phyloP scores from a whole-genome alignment of 2,113 vertebrate genomes.

The Psittacula cyanocephala region DNA sequence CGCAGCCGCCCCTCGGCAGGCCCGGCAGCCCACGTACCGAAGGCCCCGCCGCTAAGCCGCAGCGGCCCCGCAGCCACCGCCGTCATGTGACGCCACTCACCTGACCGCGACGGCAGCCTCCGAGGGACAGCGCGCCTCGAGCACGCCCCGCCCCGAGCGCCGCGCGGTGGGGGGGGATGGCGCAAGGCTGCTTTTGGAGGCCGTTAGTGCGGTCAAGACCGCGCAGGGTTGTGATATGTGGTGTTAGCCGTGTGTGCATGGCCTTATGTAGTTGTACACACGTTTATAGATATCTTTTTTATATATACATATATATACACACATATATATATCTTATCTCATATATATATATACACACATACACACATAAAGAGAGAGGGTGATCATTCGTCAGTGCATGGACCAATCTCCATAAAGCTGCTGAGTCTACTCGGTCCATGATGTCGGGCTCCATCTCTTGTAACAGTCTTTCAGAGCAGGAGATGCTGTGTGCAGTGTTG shows the following conservation, averaged over 20 bases:
- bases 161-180: too few species aligned
- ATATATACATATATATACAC: neutral
- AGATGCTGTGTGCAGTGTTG: too few species aligned
- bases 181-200: fast-evolving
- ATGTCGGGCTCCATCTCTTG: too few species aligned
- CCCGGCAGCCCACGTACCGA: neutral
- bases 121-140: neutral
- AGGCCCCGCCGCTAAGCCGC: neutral
- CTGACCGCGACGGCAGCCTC: constrained; percentile 25
- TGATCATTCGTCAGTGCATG: too few species aligned
- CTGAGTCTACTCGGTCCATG: too few species aligned
- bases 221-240: fast-evolving
- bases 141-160: neutral
- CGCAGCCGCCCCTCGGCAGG: neutral
- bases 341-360: too few species aligned
- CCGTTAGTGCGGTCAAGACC: fast-evolving
- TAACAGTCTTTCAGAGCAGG: too few species aligned
- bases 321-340: too few species aligned
- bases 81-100: constrained; percentile 25
- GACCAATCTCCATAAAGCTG: too few species aligned
- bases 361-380: too few species aligned
- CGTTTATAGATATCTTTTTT: neutral
- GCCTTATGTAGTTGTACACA: neutral
- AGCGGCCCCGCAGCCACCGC: neutral
- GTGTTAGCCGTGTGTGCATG: neutral